These are phyloP conservation scores for Harpagifer antarcticus DNA, from an alignment of 2,797 vertebrate species.

Conservation along the genomic window DNA sequence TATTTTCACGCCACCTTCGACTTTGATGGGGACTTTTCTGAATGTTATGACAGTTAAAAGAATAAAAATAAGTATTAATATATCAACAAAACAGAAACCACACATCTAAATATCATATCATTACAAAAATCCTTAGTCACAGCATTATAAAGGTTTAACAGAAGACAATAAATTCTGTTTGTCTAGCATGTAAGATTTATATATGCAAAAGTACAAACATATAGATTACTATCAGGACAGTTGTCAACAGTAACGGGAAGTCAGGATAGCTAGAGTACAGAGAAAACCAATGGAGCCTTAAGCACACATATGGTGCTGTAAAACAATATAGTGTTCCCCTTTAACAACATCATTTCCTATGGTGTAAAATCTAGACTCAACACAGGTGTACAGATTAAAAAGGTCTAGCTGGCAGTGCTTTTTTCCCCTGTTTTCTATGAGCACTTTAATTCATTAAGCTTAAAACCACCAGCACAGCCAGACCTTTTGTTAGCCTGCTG, in stretches of 20 bases:
- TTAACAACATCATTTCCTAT: neutral
- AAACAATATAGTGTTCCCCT: neutral
- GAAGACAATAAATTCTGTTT: too few relatives aligned
- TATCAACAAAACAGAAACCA: neutral
- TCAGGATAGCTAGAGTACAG: neutral
- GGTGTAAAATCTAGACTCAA: neutral
- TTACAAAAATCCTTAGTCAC: too few relatives aligned
- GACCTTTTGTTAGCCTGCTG: conserved; percentile 59
- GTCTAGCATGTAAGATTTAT: neutral
- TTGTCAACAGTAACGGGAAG: neutral
- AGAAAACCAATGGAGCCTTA: neutral
- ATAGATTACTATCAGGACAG: neutral
- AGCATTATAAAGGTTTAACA: too few relatives aligned
- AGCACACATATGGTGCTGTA: neutral
- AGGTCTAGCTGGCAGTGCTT: conserved; percentile 30
- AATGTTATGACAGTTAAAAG: neutral
- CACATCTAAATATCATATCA: too few relatives aligned
- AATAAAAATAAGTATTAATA: neutral
- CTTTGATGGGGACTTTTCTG: neutral
- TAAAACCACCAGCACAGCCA: conserved; percentile 48
- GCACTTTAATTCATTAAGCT: conserved; percentile 53
- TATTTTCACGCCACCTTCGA: neutral
- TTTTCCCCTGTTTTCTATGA: neutral
- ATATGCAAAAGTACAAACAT: too few relatives aligned
- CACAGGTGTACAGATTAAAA: neutral